Percentiles rank a stretch among this genome's conserved stretches.
Conservation (phyloP, 2,113 vertebrate species). For the Lota lota region DNA sequence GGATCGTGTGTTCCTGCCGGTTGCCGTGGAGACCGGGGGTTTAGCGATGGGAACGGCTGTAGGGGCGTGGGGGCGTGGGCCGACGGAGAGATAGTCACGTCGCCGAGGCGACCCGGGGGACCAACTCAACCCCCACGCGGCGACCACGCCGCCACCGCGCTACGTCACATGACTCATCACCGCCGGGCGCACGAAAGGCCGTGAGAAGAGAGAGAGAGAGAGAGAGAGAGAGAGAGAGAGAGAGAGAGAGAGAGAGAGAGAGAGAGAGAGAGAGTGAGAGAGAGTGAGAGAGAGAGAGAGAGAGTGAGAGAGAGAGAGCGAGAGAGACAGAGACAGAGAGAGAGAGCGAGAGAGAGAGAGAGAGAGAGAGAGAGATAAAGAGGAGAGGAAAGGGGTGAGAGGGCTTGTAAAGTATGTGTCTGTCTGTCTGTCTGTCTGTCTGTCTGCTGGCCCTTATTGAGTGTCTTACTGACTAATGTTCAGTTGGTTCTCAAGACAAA, state of each 20-base stretch:
- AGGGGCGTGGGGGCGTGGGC: neutral
- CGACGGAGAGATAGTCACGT: constrained; percentile 25
- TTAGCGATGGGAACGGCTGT: neutral
- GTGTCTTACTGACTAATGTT: too few relatives aligned
- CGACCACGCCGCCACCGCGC: constrained; percentile 35
- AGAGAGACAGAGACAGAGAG: too few relatives aligned
- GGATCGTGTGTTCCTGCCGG: too few relatives aligned
- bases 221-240: neutral
- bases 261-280: constrained; percentile 9
- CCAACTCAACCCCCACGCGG: constrained; percentile 43
- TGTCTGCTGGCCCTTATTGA: neutral
- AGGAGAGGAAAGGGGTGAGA: neutral
- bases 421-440: neutral
- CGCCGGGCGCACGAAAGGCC: constrained; percentile 29
- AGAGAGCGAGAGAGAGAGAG: constrained; percentile 29
- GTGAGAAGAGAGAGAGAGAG: constrained; percentile 43
- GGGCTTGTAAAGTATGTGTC: neutral
- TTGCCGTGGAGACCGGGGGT: too few relatives aligned
- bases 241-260: constrained; percentile 24
- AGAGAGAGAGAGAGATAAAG: neutral
- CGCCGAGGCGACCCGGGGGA: constrained; percentile 19
- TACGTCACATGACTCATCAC: neutral
- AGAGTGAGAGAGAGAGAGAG: constrained; percentile 43
- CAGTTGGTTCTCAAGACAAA: too few relatives aligned
- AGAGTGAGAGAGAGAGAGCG: neutral